These are phyloP conservation scores for Lasiurus borealis DNA, from an alignment of 2,113 vertebrate genomes.

Conservation along the genomic window DNA sequence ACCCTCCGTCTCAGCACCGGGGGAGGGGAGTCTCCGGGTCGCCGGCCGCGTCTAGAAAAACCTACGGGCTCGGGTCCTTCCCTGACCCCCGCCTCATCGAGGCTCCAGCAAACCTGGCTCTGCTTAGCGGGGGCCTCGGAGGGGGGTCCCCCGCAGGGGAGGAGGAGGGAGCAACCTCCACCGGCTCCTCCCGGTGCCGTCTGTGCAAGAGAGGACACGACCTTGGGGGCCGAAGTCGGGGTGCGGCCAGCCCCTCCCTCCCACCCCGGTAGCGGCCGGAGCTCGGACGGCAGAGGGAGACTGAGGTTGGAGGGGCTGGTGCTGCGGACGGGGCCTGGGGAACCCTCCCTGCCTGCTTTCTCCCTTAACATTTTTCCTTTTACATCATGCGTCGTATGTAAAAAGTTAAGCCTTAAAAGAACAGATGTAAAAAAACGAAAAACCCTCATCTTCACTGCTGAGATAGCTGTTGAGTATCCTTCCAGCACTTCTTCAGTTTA, in stretches of 20 bases:
- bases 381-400: not conserved
- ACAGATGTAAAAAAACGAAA: not conserved
- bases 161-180: not conserved
- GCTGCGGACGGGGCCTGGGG: not conserved
- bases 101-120: not conserved
- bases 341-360: not conserved
- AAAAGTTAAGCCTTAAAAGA: slow-evolving; percentile 14
- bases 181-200: not conserved
- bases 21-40: not conserved
- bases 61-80: not conserved
- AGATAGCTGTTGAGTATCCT: not conserved
- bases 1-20: not conserved
- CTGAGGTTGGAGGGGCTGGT: not conserved
- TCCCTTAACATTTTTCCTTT: not conserved
- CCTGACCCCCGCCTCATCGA: no score
- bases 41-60: not conserved
- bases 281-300: no score
- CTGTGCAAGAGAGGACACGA: not conserved
- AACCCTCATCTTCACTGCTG: not conserved
- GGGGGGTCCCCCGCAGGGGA: not conserved
- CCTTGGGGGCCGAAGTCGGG: not conserved
- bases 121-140: not conserved
- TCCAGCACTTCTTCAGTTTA: not conserved
- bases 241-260: not conserved
- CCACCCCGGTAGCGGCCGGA: not conserved